phyloP scores from a whole-genome alignment of 2,888 invertebrate species.

The Eucera pruinosa region DNA sequence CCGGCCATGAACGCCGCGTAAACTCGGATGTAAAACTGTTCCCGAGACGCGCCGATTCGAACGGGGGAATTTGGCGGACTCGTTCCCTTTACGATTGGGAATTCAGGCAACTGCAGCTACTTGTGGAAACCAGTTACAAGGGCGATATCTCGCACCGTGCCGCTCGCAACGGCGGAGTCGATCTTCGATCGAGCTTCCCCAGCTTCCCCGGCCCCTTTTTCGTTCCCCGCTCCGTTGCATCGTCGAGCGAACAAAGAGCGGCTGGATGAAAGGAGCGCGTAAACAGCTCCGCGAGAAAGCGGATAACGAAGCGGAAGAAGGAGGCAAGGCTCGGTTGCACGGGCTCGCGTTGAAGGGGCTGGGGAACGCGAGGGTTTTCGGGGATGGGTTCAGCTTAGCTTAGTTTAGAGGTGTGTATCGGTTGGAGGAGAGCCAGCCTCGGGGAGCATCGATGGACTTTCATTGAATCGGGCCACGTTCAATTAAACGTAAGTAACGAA shows the following conservation, averaged over 20 bases:
- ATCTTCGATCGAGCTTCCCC: too few species aligned
- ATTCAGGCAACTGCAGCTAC: background rate
- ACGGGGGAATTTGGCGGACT: background rate
- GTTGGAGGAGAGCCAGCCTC: conserved; percentile 47
- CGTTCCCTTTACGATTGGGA: conserved; percentile 9
- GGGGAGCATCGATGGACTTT: conserved; percentile 54
- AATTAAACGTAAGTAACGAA: conserved; percentile 65
- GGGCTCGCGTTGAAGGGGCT: background rate
- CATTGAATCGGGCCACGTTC: conserved; percentile 52
- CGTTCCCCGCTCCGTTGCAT: too few species aligned
- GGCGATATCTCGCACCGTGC: too few species aligned
- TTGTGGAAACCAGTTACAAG: too few species aligned
- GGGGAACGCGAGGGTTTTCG: background rate
- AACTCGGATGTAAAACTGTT: conserved; percentile 6
- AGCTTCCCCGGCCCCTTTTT: too few species aligned
- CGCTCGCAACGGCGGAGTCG: too few species aligned
- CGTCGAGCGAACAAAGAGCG: too few species aligned
- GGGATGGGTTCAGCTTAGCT: background rate
- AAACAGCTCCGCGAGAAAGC: background rate
- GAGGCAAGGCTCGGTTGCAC: conserved; percentile 3
- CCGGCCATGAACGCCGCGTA: background rate
- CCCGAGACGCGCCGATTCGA: background rate
- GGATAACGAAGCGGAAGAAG: conserved; percentile 3
- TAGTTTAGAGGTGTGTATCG: conserved; percentile 24
- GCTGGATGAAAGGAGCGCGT: conserved; percentile 5